A percentile compares a stretch with the other conserved stretches of the same genome.
Evolutionary conservation across 2,113 vertebrate species (phyloP).

Genomic region (Eretmochelys imbricata): DNA sequence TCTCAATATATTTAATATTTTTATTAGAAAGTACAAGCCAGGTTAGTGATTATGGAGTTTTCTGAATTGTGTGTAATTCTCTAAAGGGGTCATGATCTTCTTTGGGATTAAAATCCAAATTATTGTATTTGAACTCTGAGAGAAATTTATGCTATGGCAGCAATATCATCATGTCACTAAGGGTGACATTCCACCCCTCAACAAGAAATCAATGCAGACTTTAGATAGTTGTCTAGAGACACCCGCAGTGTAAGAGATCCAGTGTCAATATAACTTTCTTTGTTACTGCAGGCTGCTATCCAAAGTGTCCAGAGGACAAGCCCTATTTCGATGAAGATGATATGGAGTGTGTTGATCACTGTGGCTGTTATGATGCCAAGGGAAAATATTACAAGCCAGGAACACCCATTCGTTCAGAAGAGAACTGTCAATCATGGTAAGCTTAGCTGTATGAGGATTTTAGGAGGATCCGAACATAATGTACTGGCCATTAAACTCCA

Average conservation of each 20-base stretch:
- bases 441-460: slow-evolving; percentile 5
- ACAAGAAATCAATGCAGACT: neutral
- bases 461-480: neutral
- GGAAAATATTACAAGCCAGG: slow-evolving; percentile 81
- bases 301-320: slow-evolving; percentile 83
- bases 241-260: neutral
- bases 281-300: slow-evolving; percentile 88
- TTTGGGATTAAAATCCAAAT: neutral
- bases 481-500: neutral
- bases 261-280: neutral
- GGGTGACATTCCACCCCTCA: neutral
- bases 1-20: neutral
- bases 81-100: neutral
- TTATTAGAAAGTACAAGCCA: neutral
- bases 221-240: neutral
- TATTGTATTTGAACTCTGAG: neutral
- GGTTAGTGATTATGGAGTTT: neutral
- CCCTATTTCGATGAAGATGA: slow-evolving; percentile 91
- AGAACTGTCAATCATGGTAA: slow-evolving; percentile 90
- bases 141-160: neutral
- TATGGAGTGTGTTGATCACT: slow-evolving; percentile 88
- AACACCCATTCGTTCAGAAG: slow-evolving; percentile 63
- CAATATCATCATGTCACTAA: neutral
- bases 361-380: slow-evolving; percentile 82
- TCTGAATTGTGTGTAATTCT: neutral